These are phyloP conservation scores for Scopus umbretta DNA, from an alignment of 2,113 vertebrate genomes.

Conservation along the genomic window DNA sequence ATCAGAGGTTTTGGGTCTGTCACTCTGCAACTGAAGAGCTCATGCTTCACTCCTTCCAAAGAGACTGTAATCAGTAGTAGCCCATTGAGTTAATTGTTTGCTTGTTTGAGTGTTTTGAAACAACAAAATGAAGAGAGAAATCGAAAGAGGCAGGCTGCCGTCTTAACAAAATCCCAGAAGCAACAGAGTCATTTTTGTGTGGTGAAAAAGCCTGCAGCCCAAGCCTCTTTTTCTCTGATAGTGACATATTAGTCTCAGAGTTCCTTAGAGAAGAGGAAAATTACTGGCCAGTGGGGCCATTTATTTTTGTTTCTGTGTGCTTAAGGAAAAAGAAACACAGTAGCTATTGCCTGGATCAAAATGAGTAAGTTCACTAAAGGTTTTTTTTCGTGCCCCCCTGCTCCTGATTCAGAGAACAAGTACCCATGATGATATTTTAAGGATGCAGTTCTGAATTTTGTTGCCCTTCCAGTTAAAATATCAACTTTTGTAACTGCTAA, in stretches of 20 bases:
- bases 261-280: not conserved
- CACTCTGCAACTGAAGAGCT: not conserved
- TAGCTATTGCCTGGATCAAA: not conserved
- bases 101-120: not conserved
- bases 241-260: not conserved
- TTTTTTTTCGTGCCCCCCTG: too few species aligned
- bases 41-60: not conserved
- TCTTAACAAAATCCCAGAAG: not conserved
- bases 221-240: not conserved
- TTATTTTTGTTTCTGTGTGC: not conserved
- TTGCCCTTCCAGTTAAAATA: not conserved
- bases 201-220: not conserved
- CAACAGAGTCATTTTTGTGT: not conserved
- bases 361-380: not conserved
- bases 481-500: not conserved
- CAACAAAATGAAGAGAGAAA: not conserved
- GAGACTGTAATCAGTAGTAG: not conserved
- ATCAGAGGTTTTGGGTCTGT: not conserved
- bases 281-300: not conserved
- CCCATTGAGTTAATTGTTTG: not conserved
- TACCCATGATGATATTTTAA: not conserved
- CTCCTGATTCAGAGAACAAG: not conserved
- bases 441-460: not conserved
- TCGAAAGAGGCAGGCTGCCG: not conserved
- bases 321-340: not conserved